Evolutionary conservation across 2,888 invertebrate species (phyloP).

Genomic region (Sturmia bella): DNA sequence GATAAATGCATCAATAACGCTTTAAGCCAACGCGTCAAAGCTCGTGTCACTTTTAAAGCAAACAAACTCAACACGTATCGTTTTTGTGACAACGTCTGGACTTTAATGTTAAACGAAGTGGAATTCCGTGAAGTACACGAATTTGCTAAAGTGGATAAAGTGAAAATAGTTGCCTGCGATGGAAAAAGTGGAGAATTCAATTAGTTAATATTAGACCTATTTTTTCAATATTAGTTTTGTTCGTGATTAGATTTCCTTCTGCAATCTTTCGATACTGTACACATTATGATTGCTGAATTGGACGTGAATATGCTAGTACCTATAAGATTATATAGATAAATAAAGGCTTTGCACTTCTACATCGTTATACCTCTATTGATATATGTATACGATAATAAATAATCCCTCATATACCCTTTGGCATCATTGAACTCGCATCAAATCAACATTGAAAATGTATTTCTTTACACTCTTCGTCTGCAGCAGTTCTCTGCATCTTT

Average conservation of each 20-base stretch:
- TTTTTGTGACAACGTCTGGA: slow-evolving; percentile 99
- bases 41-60: slow-evolving; percentile 96
- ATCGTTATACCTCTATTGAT: no score
- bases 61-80: slow-evolving; percentile 93
- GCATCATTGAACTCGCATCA: no score
- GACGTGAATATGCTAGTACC: slow-evolving; percentile 25
- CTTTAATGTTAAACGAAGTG: slow-evolving; percentile 98
- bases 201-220: slow-evolving; percentile 30
- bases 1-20: slow-evolving; percentile 98
- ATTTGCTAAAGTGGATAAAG: slow-evolving; percentile 94
- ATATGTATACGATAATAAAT: no score
- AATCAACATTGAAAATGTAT: no score
- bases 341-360: not conserved
- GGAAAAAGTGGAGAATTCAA: slow-evolving; percentile 88
- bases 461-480: no score
- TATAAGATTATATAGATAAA: slow-evolving; percentile 59
- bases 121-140: slow-evolving; percentile 98
- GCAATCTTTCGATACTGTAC: slow-evolving; percentile 16
- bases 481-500: no score
- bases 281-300: slow-evolving; percentile 2
- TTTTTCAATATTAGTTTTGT: slow-evolving; percentile 4
- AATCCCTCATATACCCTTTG: no score
- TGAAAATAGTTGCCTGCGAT: slow-evolving; percentile 99
- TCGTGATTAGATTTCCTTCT: slow-evolving; percentile 7
- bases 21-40: slow-evolving; percentile 93